Evolutionary conservation across 53 echinoderm and acorn worm species (phyloP).

Genomic region (Echinarachnius parma): DNA sequence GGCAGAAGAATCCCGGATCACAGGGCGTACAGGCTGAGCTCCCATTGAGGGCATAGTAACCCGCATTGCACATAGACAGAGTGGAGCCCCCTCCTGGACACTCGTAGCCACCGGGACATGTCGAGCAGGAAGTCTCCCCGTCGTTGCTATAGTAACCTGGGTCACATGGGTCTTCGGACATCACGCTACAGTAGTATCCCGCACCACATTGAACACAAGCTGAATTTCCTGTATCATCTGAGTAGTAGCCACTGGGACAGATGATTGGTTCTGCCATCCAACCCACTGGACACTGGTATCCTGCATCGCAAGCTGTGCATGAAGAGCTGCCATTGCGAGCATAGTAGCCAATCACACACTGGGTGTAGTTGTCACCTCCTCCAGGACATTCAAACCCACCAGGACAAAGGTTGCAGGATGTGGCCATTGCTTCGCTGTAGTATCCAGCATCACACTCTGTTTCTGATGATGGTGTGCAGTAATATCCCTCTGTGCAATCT

Average conservation of each 20-base stretch:
- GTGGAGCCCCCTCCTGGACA: slow-evolving; percentile 62
- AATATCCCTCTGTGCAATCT: slow-evolving; percentile 69
- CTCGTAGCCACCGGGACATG: slow-evolving; percentile 79
- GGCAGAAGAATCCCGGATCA: slow-evolving; percentile 74
- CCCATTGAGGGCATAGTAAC: slow-evolving; percentile 61
- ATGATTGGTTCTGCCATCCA: slow-evolving; percentile 67
- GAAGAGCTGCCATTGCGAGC: slow-evolving; percentile 69
- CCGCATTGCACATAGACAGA: slow-evolving; percentile 51
- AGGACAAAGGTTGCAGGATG: slow-evolving; percentile 70
- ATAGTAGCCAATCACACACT: slow-evolving; percentile 63
- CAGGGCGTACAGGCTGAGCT: slow-evolving; percentile 57
- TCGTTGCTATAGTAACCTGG: slow-evolving; percentile 70
- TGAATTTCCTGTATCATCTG: slow-evolving; percentile 45
- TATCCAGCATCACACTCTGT: slow-evolving; percentile 66
- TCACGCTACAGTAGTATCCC: slow-evolving; percentile 68
- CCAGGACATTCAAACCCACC: slow-evolving; percentile 71
- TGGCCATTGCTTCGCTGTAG: slow-evolving; percentile 70
- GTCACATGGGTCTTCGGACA: slow-evolving; percentile 54
- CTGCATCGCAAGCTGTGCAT: slow-evolving; percentile 63
- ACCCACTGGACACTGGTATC: slow-evolving; percentile 65
- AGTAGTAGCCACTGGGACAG: slow-evolving; percentile 74
- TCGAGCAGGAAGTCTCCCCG: slow-evolving; percentile 63
- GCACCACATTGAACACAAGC: slow-evolving; percentile 57
- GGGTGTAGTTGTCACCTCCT: slow-evolving; percentile 5
- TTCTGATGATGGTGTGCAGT: slow-evolving; percentile 60